phyloP scores from a whole-genome alignment of 2,888 invertebrate species.

The Timema cristinae region DNA sequence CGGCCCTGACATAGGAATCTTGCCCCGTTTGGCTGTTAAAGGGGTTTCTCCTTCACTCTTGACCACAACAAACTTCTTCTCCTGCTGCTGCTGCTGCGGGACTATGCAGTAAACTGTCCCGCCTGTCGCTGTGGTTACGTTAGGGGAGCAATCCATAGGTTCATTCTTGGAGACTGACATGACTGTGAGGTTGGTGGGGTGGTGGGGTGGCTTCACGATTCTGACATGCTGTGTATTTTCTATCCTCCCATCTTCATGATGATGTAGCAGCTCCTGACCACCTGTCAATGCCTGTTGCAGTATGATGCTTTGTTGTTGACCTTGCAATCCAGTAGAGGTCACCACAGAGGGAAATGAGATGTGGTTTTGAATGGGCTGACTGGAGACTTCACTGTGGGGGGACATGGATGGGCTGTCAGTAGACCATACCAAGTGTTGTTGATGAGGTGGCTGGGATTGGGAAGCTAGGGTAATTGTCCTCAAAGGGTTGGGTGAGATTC shows the following conservation, averaged over 20 bases:
- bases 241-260: not conserved
- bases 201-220: slow-evolving; percentile 20
- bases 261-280: slow-evolving; percentile 18
- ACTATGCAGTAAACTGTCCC: slow-evolving; percentile 30
- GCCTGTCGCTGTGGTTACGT: not conserved
- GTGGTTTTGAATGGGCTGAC: slow-evolving; percentile 24
- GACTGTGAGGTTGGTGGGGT: slow-evolving; percentile 23
- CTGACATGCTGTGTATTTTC: slow-evolving; percentile 22
- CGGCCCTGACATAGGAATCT: not conserved
- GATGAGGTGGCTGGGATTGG: slow-evolving; percentile 14
- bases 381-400: slow-evolving; percentile 23
- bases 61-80: slow-evolving; percentile 62
- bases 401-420: slow-evolving; percentile 33
- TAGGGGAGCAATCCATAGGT: slow-evolving; percentile 20
- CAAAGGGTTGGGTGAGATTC: slow-evolving; percentile 63
- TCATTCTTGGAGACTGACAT: slow-evolving; percentile 27
- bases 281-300: slow-evolving; percentile 47
- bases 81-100: slow-evolving; percentile 43
- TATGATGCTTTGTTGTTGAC: slow-evolving; percentile 41
- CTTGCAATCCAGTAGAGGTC: slow-evolving; percentile 36
- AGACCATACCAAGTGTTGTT: slow-evolving; percentile 33
- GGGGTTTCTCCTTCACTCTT: slow-evolving; percentile 54
- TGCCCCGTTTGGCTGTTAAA: not conserved
- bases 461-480: slow-evolving; percentile 13
- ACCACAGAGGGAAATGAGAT: slow-evolving; percentile 42